These are phyloP conservation scores for Tuberolachnus salignus DNA, from an alignment of 2,888 invertebrate species.

Conservation along the genomic window DNA sequence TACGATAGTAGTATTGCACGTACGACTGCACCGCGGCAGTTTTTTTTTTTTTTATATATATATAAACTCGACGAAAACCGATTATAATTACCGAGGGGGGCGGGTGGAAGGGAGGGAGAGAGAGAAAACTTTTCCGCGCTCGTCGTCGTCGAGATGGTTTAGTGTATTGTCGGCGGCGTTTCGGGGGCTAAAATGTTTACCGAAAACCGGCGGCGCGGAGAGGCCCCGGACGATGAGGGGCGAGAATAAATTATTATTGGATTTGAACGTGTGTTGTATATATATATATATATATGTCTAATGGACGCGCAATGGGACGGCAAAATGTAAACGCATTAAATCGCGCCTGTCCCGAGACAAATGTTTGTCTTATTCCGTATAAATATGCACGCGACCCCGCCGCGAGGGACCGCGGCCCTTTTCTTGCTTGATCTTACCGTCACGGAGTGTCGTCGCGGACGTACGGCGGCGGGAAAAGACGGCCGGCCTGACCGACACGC, in stretches of 20 bases:
- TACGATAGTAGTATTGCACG: too few species aligned
- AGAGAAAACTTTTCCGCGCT: slow-evolving; percentile 4
- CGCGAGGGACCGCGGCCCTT: slow-evolving; percentile 1
- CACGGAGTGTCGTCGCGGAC: neutral
- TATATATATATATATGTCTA: too few species aligned
- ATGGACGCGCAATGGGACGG: slow-evolving; percentile 50
- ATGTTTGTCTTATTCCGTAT: slow-evolving; percentile 50
- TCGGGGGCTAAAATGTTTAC: slow-evolving; percentile 19
- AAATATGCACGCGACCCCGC: neutral
- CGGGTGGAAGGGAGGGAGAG: too few species aligned
- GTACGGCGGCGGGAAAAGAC: too few species aligned
- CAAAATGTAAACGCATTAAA: slow-evolving; percentile 56
- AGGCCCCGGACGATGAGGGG: too few species aligned
- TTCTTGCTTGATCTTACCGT: slow-evolving; percentile 34
- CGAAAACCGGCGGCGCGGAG: slow-evolving; percentile 6
- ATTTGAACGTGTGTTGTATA: neutral
- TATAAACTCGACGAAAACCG: neutral
- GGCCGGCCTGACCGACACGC: too few species aligned
- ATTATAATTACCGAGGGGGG: neutral
- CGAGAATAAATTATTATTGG: slow-evolving; percentile 47
- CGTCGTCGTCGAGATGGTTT: too few species aligned
- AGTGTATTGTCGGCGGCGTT: too few species aligned
- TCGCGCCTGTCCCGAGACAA: slow-evolving; percentile 28
- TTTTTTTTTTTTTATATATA: too few species aligned
- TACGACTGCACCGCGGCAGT: neutral